phyloP scores from a whole-genome alignment of 1,140 invertebrate species.

The Carcinoscorpius rotundicauda region DNA sequence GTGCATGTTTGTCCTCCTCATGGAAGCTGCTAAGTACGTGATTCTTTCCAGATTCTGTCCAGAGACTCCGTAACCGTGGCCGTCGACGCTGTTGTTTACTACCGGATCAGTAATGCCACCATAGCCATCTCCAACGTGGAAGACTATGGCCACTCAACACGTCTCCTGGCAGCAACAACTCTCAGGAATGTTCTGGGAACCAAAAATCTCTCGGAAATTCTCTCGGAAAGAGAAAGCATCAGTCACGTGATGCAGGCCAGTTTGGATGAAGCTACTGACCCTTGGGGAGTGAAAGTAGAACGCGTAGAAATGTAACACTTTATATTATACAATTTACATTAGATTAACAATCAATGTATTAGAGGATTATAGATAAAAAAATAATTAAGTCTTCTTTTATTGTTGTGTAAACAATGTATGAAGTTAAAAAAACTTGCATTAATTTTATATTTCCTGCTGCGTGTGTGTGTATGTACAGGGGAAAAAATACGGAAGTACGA shows the following conservation, averaged over 20 bases:
- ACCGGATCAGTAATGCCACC: slow-evolving; percentile 46
- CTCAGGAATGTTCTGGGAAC: slow-evolving; percentile 43
- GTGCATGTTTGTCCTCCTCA: too few relatives aligned
- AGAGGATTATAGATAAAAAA: too few relatives aligned
- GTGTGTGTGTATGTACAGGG: too few relatives aligned
- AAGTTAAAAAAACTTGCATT: too few relatives aligned
- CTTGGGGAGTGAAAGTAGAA: slow-evolving; percentile 51
- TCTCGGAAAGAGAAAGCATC: slow-evolving; percentile 42
- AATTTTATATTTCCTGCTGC: too few relatives aligned
- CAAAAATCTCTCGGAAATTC: slow-evolving; percentile 41
- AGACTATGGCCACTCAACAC: slow-evolving; percentile 37
- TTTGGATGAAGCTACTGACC: slow-evolving; percentile 46
- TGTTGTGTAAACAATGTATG: too few relatives aligned
- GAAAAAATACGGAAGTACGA: too few relatives aligned
- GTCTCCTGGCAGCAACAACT: slow-evolving; percentile 34
- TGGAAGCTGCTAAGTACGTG: too few relatives aligned
- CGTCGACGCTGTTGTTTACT: slow-evolving; percentile 52
- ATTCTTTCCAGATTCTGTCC: slow-evolving; percentile 43
- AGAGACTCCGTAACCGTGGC: slow-evolving; percentile 49
- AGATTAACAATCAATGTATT: too few relatives aligned
- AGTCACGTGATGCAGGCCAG: slow-evolving; percentile 38
- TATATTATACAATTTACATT: too few relatives aligned
- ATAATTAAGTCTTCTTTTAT: too few relatives aligned
- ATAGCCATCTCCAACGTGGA: slow-evolving; percentile 49
- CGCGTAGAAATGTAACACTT: slow-evolving; percentile 46